These are phyloP conservation scores for Unio delphinus DNA, from an alignment of 2,888 invertebrate species.

Conservation along the genomic window DNA sequence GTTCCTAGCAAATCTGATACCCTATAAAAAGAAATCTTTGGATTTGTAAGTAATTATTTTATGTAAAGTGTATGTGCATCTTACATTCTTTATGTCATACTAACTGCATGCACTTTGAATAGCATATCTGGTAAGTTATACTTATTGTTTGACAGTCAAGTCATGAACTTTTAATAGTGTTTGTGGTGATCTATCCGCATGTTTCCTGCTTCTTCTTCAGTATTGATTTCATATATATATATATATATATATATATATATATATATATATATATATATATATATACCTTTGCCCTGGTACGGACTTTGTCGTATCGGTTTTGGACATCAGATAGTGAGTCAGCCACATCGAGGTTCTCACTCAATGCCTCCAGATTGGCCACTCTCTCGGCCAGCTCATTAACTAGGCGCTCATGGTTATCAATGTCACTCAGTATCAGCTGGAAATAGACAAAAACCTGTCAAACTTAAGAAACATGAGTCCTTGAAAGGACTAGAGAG, in stretches of 20 bases:
- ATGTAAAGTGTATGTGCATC: no score
- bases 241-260: background rate
- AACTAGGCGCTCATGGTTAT: slow-evolving; percentile 83
- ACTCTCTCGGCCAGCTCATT: slow-evolving; percentile 84
- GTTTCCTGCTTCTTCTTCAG: background rate
- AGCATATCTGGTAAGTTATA: no score
- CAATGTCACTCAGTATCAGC: slow-evolving; percentile 85
- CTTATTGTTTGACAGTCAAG: no score
- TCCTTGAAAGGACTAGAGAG: no score
- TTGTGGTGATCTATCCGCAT: background rate
- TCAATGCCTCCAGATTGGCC: slow-evolving; percentile 78
- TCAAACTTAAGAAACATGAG: no score
- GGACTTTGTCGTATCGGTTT: slow-evolving; percentile 80
- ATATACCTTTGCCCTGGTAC: slow-evolving; percentile 68
- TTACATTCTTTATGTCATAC: no score
- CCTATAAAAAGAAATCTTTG: no score
- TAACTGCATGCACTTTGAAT: no score
- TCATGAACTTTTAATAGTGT: no score
- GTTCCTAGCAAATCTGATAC: no score
- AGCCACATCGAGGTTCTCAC: slow-evolving; percentile 80
- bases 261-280: slow-evolving; percentile 8
- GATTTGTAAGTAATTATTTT: no score
- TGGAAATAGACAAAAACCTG: slow-evolving; percentile 70
- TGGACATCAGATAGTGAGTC: slow-evolving; percentile 82
- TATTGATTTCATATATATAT: no score